Evolutionary conservation across 2,113 vertebrate species (phyloP), one percentile per base, ranked within the genome.

Genomic region (Xiphophorus couchianus): DNA sequence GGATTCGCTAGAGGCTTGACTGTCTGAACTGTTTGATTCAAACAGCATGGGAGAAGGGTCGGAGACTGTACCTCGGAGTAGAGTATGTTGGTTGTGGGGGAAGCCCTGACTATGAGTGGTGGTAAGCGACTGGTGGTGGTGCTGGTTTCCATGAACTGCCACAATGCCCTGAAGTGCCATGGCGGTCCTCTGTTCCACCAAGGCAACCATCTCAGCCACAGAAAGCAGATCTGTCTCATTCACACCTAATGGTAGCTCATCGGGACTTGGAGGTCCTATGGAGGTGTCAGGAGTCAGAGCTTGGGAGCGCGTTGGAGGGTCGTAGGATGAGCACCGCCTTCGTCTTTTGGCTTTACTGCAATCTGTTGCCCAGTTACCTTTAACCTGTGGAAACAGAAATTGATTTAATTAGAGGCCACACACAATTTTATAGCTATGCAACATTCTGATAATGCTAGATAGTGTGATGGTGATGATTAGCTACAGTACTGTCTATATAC

Each of bases 151-250:
- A 64, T 94, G 93, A 48, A 76, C 82, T n/a, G 81, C 90, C 64
- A 92, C 93, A 15, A 95, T 96, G 61, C 80, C 94, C 86, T 96
- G 96, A 73, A 97, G 80, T 0, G 96, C 96, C 93, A 96, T 76
- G 0, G 96, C 96, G 0, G 97, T 93, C 80, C 97, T 93, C 89
- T 94, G 96, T 84, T 99, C 97, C 12, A 98, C 97, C 86, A 97
- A 79, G 0, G 97, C 97, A 81, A 99, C 97, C 97, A 99, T 98
- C 86, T 99, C 96, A 0, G 97, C 97, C 74, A 99, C 97, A 0
- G 97, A 98, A 14, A 98, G 91, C 75, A 97, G 89, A 80, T 98
- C 96, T 0, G 93, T 94, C 78, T 95, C 93, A 13, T 64, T 92
- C 29, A 92, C 69, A 19, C 87, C 87, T 0, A 80, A 25, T 2